Evolutionary conservation across 2,113 vertebrate species (phyloP).

Genomic region (Sphyrna mokarran): DNA sequence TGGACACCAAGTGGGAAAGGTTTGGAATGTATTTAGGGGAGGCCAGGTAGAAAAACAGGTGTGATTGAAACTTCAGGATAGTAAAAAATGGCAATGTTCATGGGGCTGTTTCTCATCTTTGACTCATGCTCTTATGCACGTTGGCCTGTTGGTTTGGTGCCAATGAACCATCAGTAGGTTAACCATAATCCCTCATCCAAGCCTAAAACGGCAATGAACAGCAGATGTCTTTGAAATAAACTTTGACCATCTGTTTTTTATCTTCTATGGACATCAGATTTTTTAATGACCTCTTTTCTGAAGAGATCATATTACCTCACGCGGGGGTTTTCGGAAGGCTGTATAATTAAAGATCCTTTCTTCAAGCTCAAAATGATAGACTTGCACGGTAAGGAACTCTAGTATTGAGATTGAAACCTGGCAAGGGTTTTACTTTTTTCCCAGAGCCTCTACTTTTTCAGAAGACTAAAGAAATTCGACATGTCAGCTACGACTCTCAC

Average conservation of each 20-base stretch:
- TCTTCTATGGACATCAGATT: neutral
- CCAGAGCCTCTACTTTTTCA: too few relatives aligned
- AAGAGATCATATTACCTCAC: neutral
- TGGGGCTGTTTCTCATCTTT: neutral
- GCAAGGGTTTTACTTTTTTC: neutral
- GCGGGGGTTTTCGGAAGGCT: neutral
- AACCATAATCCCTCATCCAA: neutral
- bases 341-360: neutral
- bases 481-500: too few relatives aligned
- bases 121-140: neutral
- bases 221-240: neutral
- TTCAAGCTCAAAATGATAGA: neutral
- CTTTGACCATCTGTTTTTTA: neutral
- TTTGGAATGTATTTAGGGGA: neutral
- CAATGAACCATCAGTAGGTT: neutral
- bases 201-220: neutral
- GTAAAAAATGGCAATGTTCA: neutral
- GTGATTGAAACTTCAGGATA: neutral
- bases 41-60: neutral
- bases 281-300: neutral
- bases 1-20: neutral
- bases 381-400: neutral
- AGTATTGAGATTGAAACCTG: neutral
- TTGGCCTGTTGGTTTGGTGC: neutral
- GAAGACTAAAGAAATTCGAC: too few relatives aligned